These are phyloP conservation scores for Cotesia vestalis DNA, from an alignment of 1,140 invertebrate species.

Conservation along the genomic window DNA sequence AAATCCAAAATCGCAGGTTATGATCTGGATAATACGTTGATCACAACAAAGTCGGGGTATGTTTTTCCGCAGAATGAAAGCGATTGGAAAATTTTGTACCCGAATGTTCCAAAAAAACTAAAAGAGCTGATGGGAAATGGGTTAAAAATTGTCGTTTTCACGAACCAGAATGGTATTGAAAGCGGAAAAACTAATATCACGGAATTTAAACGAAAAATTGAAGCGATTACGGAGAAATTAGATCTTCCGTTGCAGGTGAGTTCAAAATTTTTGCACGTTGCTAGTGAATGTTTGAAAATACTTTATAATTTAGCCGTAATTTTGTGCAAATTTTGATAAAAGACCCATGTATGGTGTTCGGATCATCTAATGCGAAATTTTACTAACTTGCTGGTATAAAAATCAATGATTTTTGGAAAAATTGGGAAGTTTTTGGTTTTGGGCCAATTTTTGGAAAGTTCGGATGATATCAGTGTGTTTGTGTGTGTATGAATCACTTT, in stretches of 20 bases:
- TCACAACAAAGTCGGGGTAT: slow-evolving; percentile 89
- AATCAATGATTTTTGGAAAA: too few species aligned
- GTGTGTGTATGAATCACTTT: too few species aligned
- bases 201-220: slow-evolving; percentile 86
- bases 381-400: too few species aligned
- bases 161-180: slow-evolving; percentile 86
- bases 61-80: slow-evolving; percentile 84
- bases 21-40: slow-evolving; percentile 95
- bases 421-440: too few species aligned
- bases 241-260: slow-evolving; percentile 79
- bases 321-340: too few species aligned
- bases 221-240: slow-evolving; percentile 77
- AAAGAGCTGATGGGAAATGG: slow-evolving; percentile 74
- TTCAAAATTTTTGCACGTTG: too few species aligned
- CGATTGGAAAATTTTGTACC: slow-evolving; percentile 87
- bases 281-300: too few species aligned
- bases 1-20: slow-evolving; percentile 81
- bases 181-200: slow-evolving; percentile 75
- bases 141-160: slow-evolving; percentile 92
- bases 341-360: too few species aligned
- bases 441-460: too few species aligned
- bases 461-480: too few species aligned
- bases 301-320: too few species aligned
- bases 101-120: slow-evolving; percentile 76
- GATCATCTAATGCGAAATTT: too few species aligned